These are phyloP conservation scores for Drosophila bipectinata DNA, from an alignment of 1,140 invertebrate species.

Conservation along the genomic window DNA sequence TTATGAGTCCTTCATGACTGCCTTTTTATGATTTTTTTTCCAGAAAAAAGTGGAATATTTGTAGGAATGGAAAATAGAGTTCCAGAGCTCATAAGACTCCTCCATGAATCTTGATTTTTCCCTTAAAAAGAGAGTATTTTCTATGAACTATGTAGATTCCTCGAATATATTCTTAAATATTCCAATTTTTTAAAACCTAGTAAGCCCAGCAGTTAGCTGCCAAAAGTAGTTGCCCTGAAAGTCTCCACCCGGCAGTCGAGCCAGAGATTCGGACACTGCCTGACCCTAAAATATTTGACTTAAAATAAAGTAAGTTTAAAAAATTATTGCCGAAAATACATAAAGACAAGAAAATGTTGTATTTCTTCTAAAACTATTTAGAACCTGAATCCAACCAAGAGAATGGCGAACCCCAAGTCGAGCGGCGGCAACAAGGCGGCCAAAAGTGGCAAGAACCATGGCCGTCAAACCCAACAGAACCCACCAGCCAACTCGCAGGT, in stretches of 20 bases:
- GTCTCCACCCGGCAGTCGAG: conserved; percentile 1
- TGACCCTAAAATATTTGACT: background rate
- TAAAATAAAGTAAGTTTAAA: background rate
- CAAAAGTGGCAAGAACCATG: background rate
- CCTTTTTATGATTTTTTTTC: too few relatives aligned
- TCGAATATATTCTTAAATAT: background rate
- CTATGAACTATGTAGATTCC: background rate
- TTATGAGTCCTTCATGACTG: too few relatives aligned
- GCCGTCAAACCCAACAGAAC: background rate
- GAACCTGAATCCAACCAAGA: background rate
- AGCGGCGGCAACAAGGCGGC: background rate
- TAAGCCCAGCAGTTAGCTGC: background rate
- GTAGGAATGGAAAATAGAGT: too few relatives aligned
- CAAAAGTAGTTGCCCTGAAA: background rate
- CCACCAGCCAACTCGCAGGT: background rate
- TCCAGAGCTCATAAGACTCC: too few relatives aligned
- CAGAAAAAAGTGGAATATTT: too few relatives aligned
- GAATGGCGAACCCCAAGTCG: conserved; percentile 12
- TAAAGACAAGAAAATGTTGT: background rate
- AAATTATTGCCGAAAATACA: background rate
- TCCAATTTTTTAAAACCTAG: background rate
- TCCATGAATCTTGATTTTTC: too few relatives aligned
- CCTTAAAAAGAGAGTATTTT: too few relatives aligned
- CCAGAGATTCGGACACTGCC: conserved; percentile 7
- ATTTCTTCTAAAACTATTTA: background rate